Evolutionary conservation across 1,140 invertebrate genomes (phyloP), one percentile per base, ranked within the genome.

Genomic region (Anoplolepis gracilipes): DNA sequence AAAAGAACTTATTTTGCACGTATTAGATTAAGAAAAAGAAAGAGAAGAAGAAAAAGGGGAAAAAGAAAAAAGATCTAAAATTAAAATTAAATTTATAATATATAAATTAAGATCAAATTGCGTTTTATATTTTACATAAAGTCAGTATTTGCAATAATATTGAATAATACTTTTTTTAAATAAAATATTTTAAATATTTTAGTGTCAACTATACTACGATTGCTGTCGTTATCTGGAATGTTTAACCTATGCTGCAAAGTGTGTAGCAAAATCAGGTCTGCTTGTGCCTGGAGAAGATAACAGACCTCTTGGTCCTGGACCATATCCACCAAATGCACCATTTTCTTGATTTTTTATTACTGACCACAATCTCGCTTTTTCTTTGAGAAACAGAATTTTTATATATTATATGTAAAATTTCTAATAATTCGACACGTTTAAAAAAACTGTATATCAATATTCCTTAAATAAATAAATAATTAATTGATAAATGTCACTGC

Each of bases 141-240:
- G 3, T 64, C 13, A 10, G 5, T 1, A 39, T 22, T 10, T 3
- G 6, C 5, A 65, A 65, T 39, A 65, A 57, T 36, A 55, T 33
- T 22, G 1, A 46, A 59, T 22, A 72, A 53, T 2, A 36, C 33
- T 36, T 36, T n/a, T n/a, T n/a, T 2, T 33, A 28, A 64, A 13
- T 42, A 73, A 28, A 10, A 82, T 49, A 28, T 67, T 57, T 25
- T 39, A 65, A 19, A 49, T 69, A 46, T 88, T 86, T 57, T 46
- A 92, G 91, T 92, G 92, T 42, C 13, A 0, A 5, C 7, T 19
- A 6, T 42, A 22, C 2, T 59, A 76, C 10, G 49, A 92, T 4
- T 92, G 91, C 49, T 16, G 85, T 73, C 75, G 61, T 22, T 0
- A 85, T 33, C 75, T 91, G 0, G 2, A 62, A 2, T 92, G 91